Evolutionary conservation across 1,140 invertebrate genomes (phyloP).

Genomic region (Liolophura sinensis): DNA sequence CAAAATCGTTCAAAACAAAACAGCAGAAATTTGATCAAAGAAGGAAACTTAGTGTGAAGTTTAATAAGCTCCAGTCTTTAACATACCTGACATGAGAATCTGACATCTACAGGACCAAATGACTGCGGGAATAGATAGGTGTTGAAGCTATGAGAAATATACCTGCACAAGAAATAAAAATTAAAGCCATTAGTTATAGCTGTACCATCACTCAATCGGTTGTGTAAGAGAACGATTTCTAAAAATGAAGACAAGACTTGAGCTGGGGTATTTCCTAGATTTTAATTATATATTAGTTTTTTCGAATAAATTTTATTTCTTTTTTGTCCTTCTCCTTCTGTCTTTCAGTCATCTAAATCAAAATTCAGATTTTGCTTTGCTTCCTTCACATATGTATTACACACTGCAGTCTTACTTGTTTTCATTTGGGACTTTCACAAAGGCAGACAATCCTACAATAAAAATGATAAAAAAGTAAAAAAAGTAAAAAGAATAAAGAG

Average conservation of each 20-base stretch:
- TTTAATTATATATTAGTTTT: too few relatives aligned
- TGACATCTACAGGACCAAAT: conserved; percentile 64
- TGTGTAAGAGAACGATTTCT: too few relatives aligned
- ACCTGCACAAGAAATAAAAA: conserved; percentile 53
- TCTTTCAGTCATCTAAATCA: conserved; percentile 1
- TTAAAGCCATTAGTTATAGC: too few relatives aligned
- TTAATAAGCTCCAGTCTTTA: too few relatives aligned
- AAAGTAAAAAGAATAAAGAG: too few relatives aligned
- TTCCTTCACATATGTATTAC: too few relatives aligned
- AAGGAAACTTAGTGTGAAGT: too few relatives aligned
- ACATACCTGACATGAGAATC: conserved; percentile 66
- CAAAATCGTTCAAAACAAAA: too few relatives aligned
- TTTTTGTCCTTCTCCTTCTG: background rate
- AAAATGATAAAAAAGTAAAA: conserved; percentile 5
- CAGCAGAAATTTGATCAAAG: background rate
- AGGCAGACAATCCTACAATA: conserved; percentile 39
- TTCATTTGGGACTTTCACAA: conserved; percentile 21
- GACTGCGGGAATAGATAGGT: conserved; percentile 71
- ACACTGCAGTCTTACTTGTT: conserved; percentile 24
- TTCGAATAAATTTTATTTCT: too few relatives aligned
- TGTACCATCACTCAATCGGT: too few relatives aligned
- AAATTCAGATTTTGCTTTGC: background rate
- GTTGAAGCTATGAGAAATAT: conserved; percentile 66
- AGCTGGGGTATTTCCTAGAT: background rate
- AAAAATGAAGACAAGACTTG: background rate